Conservation (phyloP, 1,140 invertebrate species). For the Venturia canescens region DNA sequence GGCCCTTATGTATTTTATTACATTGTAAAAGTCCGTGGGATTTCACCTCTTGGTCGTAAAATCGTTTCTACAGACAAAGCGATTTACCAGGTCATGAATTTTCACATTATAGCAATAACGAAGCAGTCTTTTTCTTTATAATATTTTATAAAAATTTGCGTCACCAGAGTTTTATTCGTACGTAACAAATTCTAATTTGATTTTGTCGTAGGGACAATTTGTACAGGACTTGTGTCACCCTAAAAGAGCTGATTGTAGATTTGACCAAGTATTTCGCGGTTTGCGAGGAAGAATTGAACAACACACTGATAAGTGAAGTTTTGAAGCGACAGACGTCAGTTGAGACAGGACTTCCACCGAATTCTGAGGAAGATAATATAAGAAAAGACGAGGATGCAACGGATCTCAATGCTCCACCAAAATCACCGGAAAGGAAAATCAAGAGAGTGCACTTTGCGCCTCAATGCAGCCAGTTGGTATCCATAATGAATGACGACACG, state of each 20-base stretch:
- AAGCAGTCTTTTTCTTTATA: too few species aligned
- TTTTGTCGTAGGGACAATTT: slow-evolving; percentile 78
- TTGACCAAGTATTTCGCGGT: slow-evolving; percentile 84
- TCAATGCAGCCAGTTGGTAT: slow-evolving; percentile 80
- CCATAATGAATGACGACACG: slow-evolving; percentile 78
- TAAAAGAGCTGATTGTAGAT: slow-evolving; percentile 81
- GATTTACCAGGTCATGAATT: too few species aligned
- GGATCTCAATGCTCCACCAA: neutral
- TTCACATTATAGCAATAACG: too few species aligned
- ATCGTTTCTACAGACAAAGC: too few species aligned
- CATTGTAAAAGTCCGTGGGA: too few species aligned
- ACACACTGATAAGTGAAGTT: slow-evolving; percentile 82
- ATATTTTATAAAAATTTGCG: too few species aligned
- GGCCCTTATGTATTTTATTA: slow-evolving; percentile 25
- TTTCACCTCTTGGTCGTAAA: too few species aligned
- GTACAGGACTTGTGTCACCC: slow-evolving; percentile 77
- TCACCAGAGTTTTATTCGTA: too few species aligned
- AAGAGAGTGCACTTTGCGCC: slow-evolving; percentile 84
- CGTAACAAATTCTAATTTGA: slow-evolving; percentile 12
- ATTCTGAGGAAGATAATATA: slow-evolving; percentile 4
- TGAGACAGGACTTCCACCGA: slow-evolving; percentile 54
- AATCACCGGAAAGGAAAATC: slow-evolving; percentile 64
- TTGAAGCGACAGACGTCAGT: slow-evolving; percentile 71
- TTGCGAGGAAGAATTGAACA: slow-evolving; percentile 88
- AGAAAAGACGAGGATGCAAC: slow-evolving; percentile 41